Evolutionary conservation across 2,797 vertebrate species (phyloP).

Genomic region (Otolemur crassicaudatus): DNA sequence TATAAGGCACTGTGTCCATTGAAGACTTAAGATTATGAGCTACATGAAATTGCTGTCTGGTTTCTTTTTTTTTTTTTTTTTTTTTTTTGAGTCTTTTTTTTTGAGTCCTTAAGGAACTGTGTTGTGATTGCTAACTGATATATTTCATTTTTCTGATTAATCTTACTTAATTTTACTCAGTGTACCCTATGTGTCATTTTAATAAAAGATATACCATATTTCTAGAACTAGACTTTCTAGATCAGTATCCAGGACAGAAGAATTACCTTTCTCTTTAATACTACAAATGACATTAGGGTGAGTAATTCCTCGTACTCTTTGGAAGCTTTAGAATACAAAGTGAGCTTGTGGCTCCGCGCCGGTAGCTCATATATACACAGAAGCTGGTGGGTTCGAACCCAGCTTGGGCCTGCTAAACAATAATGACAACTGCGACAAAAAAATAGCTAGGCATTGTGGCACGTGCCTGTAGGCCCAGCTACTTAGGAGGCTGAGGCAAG

Average conservation of each 20-base stretch:
- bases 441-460: too few species aligned
- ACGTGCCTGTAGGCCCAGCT: too few species aligned
- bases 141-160: conserved; percentile 17
- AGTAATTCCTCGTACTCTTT: neutral
- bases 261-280: neutral
- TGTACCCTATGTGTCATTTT: neutral
- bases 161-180: neutral
- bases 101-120: neutral
- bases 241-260: neutral
- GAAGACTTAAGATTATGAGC: neutral
- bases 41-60: neutral
- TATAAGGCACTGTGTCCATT: conserved; percentile 15
- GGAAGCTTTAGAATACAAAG: conserved; percentile 41
- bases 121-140: conserved; percentile 27
- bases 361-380: too few species aligned
- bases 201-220: neutral
- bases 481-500: too few species aligned
- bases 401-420: too few species aligned
- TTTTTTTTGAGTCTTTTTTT: too few species aligned
- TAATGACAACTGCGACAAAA: too few species aligned
- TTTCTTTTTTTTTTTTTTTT: neutral
- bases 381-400: too few species aligned
- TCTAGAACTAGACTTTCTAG: conserved; percentile 17
- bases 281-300: neutral
- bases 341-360: neutral